A percentile compares a stretch with the other conserved stretches of the same genome.
Conservation (phyloP, 2,113 vertebrate genomes). For the Microcebus tavaratra region DNA sequence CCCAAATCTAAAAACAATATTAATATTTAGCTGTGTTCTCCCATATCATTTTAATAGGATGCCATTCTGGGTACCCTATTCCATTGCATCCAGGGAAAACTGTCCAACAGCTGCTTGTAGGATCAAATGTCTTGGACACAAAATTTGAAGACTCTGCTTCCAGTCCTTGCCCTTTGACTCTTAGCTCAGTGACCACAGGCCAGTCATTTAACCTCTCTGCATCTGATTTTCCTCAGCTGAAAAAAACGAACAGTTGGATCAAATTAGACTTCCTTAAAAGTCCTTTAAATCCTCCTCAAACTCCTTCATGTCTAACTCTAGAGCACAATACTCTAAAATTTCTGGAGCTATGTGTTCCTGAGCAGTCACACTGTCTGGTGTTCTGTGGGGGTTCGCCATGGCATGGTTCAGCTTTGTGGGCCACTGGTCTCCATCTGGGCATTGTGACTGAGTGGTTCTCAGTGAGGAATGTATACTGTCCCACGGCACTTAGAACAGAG, state of each 20-base stretch:
- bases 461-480: neutral
- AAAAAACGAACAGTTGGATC: neutral
- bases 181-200: neutral
- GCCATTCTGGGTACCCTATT: neutral
- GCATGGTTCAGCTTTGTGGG: neutral
- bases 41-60: neutral
- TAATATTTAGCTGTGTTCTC: neutral
- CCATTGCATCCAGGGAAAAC: neutral
- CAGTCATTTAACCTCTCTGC: neutral
- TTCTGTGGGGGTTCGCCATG: neutral
- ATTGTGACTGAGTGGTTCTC: neutral
- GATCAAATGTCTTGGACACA: neutral
- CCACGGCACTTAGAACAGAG: neutral
- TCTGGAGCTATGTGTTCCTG: rapidly evolving
- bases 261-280: neutral
- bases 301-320: neutral
- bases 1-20: neutral
- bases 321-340: neutral
- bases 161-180: neutral
- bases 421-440: neutral
- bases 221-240: neutral
- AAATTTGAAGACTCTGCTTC: neutral
- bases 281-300: neutral
- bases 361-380: neutral
- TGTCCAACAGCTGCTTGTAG: neutral